Evolutionary conservation across 2,888 invertebrate species (phyloP), one percentile per base, ranked within the genome.

Genomic region (Hofmannophila pseudospretella): DNA sequence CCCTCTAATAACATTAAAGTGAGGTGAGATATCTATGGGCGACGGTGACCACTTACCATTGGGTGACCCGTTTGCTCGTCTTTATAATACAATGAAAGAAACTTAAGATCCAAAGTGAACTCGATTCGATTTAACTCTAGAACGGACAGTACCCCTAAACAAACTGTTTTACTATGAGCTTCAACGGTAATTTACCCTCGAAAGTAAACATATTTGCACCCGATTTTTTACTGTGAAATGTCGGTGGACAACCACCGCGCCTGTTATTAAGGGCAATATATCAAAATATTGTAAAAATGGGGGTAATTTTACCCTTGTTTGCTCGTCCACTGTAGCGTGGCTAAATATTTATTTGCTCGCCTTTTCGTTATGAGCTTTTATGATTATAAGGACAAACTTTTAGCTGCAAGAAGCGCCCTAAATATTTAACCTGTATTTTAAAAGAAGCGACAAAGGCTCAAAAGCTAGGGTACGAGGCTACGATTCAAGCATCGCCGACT

Each of bases 241-340:
- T 53, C 61, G 59, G 47, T 49, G 52, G 52, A 10, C n/a, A 56
- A 54, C 59, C 60, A 49, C 43, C 44, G 32, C 56, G 53, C 42
- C 75, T 77, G 68, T 82, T 85, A 86, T 85, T 86, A 86, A 43
- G 56, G 66, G 72, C 67, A 73, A 84, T 85, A 84, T 76, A 84
- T 86, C 85, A 85, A 75, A 81, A 78, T 74, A 79, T 74, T 74
- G 67, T 72, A 67, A 67, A 72, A 73, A 64, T 61, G 53, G 51
- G 69, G 71, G 74, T 72, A 72, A 75, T 78, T 75, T 67, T 59
- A 67, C 65, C 69, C 64, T 52, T 75, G 73, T 84, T 80, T 82
- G 61, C 52, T 54, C 22, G 35, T n/a, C 30, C 13, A 22, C 23
- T 23, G 35, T 29, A 23, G 7, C 13, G 9, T 13, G 29, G 35